Evolutionary conservation across 2,113 vertebrate genomes (phyloP), one percentile per base, ranked within the genome.

Genomic region (Tyto alba): DNA sequence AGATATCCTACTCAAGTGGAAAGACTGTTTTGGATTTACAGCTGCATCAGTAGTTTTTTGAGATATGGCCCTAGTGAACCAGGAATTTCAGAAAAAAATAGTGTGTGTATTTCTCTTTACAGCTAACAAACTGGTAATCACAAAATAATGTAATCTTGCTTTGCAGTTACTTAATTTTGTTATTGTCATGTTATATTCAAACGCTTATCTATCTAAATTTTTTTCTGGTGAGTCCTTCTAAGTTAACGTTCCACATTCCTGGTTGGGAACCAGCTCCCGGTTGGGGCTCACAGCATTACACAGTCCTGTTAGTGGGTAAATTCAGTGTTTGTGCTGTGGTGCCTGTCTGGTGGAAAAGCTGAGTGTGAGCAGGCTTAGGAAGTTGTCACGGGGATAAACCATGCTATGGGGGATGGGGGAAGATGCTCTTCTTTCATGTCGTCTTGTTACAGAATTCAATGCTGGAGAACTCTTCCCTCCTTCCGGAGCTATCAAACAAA

Each of bases 401-500:
- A 19, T 34, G 45, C 19, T 38, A 0, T 45, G 75, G 19, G 10
- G 34, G 32, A 43, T 0, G 3, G 29, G 4, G 27, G 34, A 55
- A 80, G 57, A 82, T 29, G n/a, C 38, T 89, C 48, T 50, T 55
- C 67, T 84, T 95, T 79, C 41, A 48, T 68, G 55, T 79, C 63
- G 89, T 92, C 40, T 83, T 34, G 13, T 95, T 97, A 20, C 96
- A 98, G 98, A 98, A 98, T 36, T 97, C 96, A 40, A 55, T 97
- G 86, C 88, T 97, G 93, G 98, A 98, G 89, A 98, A 97, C 68
- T 96, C 98, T 34, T 97, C 97, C 89, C 95, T 98, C 13, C 98
- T 98, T 29, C 98, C 97, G 3, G 99, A 98, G 96, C 97, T 97
- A 83, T 98, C 97, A 43, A 98, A 94, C 97, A 98, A 98, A 90